phyloP scores from a whole-genome alignment of 2,888 invertebrate species.

The Petrolisthes cinctipes region DNA sequence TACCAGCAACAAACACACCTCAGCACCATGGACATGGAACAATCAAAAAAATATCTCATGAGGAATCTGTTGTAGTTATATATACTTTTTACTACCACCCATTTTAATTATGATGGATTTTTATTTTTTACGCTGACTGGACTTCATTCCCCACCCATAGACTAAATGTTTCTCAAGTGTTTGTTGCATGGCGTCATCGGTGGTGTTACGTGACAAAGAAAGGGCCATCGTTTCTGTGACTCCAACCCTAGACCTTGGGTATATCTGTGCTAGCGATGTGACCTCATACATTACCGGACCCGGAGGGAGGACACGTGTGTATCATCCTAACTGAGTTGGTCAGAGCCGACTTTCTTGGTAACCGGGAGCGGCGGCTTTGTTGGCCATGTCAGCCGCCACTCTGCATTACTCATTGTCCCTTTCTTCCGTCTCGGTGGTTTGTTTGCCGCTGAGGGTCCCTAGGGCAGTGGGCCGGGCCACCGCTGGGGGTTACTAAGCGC shows the following conservation, averaged over 20 bases:
- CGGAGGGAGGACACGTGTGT: constrained; percentile 58
- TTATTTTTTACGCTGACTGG: constrained; percentile 38
- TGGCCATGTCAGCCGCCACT: constrained; percentile 46
- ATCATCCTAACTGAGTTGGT: constrained; percentile 50
- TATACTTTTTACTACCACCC: constrained; percentile 51
- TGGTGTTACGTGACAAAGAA: constrained; percentile 64
- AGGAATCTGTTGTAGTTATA: constrained; percentile 50
- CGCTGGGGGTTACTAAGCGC: constrained; percentile 41
- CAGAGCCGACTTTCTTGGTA: constrained; percentile 64
- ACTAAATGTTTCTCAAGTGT: constrained; percentile 47
- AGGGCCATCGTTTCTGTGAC: constrained; percentile 61
- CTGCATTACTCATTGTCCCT: constrained; percentile 60
- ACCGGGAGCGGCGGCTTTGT: constrained; percentile 54
- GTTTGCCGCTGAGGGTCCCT: constrained; percentile 61
- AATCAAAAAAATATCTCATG: constrained; percentile 41
- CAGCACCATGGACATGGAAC: constrained; percentile 59
- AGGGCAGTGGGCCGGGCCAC: constrained; percentile 51
- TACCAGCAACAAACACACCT: constrained; percentile 63
- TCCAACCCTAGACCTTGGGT: constrained; percentile 58
- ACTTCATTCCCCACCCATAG: constrained; percentile 60
- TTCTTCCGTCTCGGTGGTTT: constrained; percentile 63
- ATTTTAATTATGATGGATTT: constrained; percentile 52
- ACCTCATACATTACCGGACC: constrained; percentile 62
- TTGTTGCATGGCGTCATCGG: constrained; percentile 55
- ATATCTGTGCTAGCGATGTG: constrained; percentile 49